These are phyloP conservation scores for Gobio occitaniae DNA, from an alignment of 2,797 vertebrate species.

Conservation along the genomic window DNA sequence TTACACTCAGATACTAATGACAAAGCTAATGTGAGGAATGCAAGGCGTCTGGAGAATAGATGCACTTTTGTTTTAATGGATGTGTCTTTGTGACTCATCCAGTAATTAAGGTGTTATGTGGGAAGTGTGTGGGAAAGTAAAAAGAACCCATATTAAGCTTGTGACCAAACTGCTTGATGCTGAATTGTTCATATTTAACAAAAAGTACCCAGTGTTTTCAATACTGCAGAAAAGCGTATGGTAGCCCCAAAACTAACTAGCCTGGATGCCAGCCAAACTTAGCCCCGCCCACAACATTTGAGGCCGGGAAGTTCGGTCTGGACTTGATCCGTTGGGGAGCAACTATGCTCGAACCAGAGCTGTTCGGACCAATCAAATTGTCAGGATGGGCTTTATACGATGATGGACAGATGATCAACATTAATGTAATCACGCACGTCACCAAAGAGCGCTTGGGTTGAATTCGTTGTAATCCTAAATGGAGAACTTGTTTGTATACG, in stretches of 20 bases:
- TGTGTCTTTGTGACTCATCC: constrained; percentile 1
- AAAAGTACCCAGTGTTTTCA: neutral
- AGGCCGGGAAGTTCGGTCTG: too few species aligned
- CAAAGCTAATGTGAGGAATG: constrained; percentile 6
- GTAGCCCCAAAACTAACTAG: neutral
- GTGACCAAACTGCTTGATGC: neutral
- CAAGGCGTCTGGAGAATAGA: neutral
- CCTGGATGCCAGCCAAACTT: too few species aligned
- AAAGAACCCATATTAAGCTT: neutral
- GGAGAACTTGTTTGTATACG: too few species aligned
- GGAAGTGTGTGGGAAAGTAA: constrained; percentile 6
- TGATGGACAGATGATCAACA: too few species aligned
- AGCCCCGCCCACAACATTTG: too few species aligned
- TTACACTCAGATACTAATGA: constrained; percentile 45
- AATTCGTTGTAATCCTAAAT: too few species aligned
- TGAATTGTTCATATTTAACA: neutral
- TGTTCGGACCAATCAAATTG: too few species aligned
- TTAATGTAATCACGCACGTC: too few species aligned
- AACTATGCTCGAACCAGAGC: too few species aligned
- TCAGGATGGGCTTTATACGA: too few species aligned
- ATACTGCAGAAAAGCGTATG: neutral
- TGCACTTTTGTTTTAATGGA: constrained; percentile 13
- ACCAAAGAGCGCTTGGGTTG: too few species aligned
- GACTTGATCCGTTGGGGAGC: too few species aligned
- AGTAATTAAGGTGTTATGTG: constrained; percentile 28